Evolutionary conservation across 2,797 vertebrate genomes (phyloP).

Genomic region (Oreonectes daqikongensis): DNA sequence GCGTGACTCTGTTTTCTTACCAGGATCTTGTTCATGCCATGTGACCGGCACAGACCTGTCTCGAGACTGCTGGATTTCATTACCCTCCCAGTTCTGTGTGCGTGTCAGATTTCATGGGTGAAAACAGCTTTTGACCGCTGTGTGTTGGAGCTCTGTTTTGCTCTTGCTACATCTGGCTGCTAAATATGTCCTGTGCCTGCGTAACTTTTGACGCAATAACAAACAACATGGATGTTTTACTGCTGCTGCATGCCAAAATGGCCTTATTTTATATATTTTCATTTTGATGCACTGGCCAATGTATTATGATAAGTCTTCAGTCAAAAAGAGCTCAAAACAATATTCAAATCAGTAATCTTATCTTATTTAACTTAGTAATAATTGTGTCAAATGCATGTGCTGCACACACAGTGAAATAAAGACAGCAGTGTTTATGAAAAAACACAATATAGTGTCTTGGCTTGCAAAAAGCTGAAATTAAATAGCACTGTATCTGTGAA

Average conservation of each 20-base stretch:
- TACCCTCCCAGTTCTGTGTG: not conserved
- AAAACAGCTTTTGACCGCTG: constrained; percentile 1
- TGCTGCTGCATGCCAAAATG: not conserved
- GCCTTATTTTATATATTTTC: not conserved
- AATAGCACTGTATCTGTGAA: not conserved
- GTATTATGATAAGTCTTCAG: not conserved
- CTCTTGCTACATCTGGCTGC: not conserved
- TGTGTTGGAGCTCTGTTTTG: not conserved
- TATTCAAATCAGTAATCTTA: not conserved
- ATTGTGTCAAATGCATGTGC: not conserved
- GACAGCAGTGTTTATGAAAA: not conserved
- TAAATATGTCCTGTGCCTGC: not conserved
- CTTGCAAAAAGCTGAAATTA: not conserved
- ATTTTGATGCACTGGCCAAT: not conserved
- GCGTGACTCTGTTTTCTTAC: constrained; percentile 39
- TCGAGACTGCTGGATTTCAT: constrained; percentile 12
- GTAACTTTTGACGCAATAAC: not conserved
- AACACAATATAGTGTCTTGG: not conserved
- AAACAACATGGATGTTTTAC: not conserved
- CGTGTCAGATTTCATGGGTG: constrained; percentile 12
- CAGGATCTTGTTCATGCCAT: constrained; percentile 23
- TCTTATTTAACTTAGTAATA: not conserved
- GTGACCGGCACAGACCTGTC: constrained; percentile 19
- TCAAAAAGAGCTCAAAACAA: not conserved
- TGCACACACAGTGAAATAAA: not conserved